A percentile compares a stretch with the other conserved stretches of the same genome.
Conservation (phyloP, 2,797 vertebrate species). For the Thalassophryne amazonica region DNA sequence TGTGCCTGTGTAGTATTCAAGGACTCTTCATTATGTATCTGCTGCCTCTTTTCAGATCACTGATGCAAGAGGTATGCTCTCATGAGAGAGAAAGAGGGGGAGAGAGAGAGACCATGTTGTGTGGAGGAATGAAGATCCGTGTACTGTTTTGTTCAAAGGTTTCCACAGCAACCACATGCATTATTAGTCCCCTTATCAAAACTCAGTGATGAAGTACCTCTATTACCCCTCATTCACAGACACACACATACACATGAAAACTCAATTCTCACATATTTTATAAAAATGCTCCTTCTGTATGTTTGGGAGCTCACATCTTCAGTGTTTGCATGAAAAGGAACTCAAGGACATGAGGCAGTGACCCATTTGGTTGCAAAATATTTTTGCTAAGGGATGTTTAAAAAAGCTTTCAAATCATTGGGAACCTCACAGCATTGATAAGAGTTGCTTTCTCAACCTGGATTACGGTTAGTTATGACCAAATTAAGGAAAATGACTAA, state of each 20-base stretch:
- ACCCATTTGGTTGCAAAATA: slow-evolving; percentile 22
- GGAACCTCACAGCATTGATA: not conserved
- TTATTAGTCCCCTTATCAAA: slow-evolving; percentile 67
- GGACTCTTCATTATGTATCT: slow-evolving; percentile 69
- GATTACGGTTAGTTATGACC: too few relatives aligned
- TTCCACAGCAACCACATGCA: slow-evolving; percentile 71
- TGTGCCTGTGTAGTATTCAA: slow-evolving; percentile 48
- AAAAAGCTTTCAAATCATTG: not conserved
- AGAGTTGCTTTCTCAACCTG: not conserved
- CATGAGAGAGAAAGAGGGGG: slow-evolving; percentile 28
- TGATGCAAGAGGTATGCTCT: slow-evolving; percentile 55
- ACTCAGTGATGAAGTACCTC: slow-evolving; percentile 53
- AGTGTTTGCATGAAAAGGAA: slow-evolving; percentile 24
- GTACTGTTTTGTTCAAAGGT: slow-evolving; percentile 62
- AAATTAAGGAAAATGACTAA: too few relatives aligned
- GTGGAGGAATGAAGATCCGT: slow-evolving; percentile 59
- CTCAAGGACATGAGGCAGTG: slow-evolving; percentile 15
- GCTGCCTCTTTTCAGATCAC: slow-evolving; percentile 64
- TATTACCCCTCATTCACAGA: slow-evolving; percentile 50
- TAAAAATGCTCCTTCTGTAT: slow-evolving; percentile 1
- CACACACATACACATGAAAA: slow-evolving; percentile 1
- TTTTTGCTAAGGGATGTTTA: not conserved
- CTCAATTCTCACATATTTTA: slow-evolving; percentile 39
- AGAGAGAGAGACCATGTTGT: slow-evolving; percentile 14
- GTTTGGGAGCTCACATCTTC: slow-evolving; percentile 25